These are phyloP conservation scores for Caiman crocodilus DNA, from an alignment of 2,797 vertebrate species.

Conservation along the genomic window DNA sequence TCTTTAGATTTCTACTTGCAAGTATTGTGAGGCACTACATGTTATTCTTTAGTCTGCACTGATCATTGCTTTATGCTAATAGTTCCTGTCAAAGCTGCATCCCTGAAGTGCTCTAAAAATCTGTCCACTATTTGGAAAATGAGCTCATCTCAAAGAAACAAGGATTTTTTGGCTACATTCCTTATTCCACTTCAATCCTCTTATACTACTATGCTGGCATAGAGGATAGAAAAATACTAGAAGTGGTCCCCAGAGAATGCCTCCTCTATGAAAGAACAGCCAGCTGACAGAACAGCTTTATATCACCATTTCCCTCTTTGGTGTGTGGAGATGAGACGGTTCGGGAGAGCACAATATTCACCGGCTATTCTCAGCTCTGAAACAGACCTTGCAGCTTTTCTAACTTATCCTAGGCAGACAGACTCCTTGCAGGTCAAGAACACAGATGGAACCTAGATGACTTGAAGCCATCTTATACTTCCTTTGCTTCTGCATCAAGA, in stretches of 20 bases:
- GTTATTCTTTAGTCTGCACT: not conserved
- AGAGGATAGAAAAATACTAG: not conserved
- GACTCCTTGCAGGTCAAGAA: no score
- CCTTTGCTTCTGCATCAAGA: no score
- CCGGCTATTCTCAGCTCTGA: no score
- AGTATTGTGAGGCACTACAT: not conserved
- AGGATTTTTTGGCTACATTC: not conserved
- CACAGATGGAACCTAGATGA: no score
- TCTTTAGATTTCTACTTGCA: slow-evolving; percentile 4
- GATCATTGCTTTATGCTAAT: not conserved
- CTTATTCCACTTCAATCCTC: not conserved
- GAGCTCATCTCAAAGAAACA: not conserved
- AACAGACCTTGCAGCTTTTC: no score
- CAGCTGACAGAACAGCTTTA: not conserved
- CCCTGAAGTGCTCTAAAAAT: not conserved
- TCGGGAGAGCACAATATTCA: no score
- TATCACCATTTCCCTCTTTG: not conserved
- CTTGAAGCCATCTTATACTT: no score
- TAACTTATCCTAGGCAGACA: no score
- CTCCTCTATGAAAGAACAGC: not conserved
- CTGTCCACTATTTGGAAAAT: not conserved
- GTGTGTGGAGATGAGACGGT: accelerated
- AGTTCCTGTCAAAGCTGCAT: not conserved
- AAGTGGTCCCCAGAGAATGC: not conserved
- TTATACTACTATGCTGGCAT: not conserved